Percentiles rank a stretch among this genome's conserved stretches.
Evolutionary conservation across 2,113 vertebrate species (phyloP).

Genomic region (Diglossa brunneiventris): DNA sequence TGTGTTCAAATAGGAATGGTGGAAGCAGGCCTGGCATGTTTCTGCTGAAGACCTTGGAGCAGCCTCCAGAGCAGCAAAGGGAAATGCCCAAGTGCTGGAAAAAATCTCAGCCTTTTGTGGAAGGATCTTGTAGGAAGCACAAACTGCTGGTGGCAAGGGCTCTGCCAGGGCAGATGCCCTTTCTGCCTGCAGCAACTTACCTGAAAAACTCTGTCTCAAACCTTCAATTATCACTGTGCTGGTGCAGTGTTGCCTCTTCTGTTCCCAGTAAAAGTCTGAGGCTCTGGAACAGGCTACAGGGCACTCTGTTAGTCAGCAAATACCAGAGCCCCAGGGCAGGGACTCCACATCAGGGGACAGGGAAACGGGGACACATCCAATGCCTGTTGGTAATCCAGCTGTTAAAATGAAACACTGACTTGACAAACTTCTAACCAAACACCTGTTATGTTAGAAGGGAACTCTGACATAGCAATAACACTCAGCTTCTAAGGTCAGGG

Average conservation of each 20-base stretch:
- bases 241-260: background rate
- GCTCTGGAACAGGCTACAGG: background rate
- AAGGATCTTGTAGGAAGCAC: background rate
- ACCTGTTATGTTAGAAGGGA: background rate
- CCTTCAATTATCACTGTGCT: background rate
- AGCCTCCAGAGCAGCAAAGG: background rate
- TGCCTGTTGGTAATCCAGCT: background rate
- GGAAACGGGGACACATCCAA: rapidly evolving
- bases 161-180: background rate
- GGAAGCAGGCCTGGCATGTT: background rate
- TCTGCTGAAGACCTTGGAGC: background rate
- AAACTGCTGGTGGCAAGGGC: background rate
- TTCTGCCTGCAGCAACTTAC: background rate
- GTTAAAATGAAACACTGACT: background rate
- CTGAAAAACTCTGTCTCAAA: background rate
- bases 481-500: background rate
- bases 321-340: background rate
- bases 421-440: background rate
- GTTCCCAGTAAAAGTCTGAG: background rate
- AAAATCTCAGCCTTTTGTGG: background rate
- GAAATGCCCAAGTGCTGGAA: background rate
- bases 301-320: background rate
- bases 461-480: background rate
- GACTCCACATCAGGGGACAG: background rate
- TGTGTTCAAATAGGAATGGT: background rate